phyloP scores from a whole-genome alignment of 1,140 invertebrate genomes.

The Littorina saxatilis region DNA sequence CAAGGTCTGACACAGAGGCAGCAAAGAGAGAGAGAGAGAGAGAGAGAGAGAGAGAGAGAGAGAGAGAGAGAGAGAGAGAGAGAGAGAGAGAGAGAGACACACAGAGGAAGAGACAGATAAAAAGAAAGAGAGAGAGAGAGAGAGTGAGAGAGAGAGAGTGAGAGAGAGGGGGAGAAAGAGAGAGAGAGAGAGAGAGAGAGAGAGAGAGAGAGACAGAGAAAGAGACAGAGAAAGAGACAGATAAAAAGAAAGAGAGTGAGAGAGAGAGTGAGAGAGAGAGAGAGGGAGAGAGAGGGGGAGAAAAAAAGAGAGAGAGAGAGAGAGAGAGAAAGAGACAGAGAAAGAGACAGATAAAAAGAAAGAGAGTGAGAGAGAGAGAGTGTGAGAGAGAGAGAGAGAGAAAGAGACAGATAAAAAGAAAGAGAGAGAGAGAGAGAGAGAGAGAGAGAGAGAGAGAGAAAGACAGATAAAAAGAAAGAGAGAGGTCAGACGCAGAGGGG shows the following conservation, averaged over 20 bases:
- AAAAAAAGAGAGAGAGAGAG: neutral
- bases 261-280: neutral
- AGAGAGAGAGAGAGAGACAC: too few relatives aligned
- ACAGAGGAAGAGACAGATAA: too few relatives aligned
- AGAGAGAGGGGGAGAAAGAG: conserved; percentile 18
- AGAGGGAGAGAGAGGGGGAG: neutral
- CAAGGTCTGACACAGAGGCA: too few relatives aligned
- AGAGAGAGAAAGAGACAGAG: neutral
- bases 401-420: neutral
- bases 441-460: conserved; percentile 16
- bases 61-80: neutral
- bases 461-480: neutral
- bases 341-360: too few relatives aligned
- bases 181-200: neutral
- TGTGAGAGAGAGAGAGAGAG: conserved; percentile 10
- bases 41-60: conserved; percentile 27
- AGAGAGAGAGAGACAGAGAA: neutral
- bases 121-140: neutral
- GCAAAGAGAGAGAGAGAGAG: conserved; percentile 14
- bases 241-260: too few relatives aligned
- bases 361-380: neutral
- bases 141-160: neutral
- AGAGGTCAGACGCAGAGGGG: neutral
- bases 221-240: neutral
- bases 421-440: conserved; percentile 20